A percentile compares a stretch with the other conserved stretches of the same genome.
Evolutionary conservation across 2,888 invertebrate genomes (phyloP).

Genomic region (Baronia brevicornis): DNA sequence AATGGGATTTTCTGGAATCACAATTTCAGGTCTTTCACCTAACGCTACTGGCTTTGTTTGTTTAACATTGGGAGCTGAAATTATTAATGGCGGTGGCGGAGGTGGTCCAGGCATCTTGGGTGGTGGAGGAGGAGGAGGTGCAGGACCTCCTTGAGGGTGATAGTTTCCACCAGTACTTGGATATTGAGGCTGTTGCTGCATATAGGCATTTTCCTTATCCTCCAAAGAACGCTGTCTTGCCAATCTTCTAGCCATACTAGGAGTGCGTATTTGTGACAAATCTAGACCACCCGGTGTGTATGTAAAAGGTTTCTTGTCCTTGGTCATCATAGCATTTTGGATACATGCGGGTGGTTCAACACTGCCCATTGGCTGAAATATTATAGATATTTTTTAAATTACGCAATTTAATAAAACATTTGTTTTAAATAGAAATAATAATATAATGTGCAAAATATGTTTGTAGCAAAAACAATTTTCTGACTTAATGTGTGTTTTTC

Average conservation of each 20-base stretch:
- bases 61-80: constrained; percentile 61
- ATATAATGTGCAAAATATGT: too few relatives aligned
- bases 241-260: constrained; percentile 89
- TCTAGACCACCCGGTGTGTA: constrained; percentile 96
- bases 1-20: constrained; percentile 84
- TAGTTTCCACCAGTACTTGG: constrained; percentile 32
- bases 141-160: constrained; percentile 47
- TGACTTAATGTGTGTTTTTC: too few relatives aligned
- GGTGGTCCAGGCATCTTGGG: constrained; percentile 67
- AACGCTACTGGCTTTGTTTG: constrained; percentile 70
- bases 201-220: constrained; percentile 67
- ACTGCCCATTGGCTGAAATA: constrained; percentile 62
- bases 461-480: too few relatives aligned
- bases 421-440: background rate
- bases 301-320: constrained; percentile 97
- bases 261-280: constrained; percentile 91
- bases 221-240: constrained; percentile 78
- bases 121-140: constrained; percentile 63
- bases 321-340: constrained; percentile 95
- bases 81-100: constrained; percentile 78
- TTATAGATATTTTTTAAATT: constrained; percentile 16
- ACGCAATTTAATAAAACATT: background rate
- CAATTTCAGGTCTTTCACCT: constrained; percentile 82
- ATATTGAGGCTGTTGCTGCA: constrained; percentile 30
- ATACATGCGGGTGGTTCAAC: constrained; percentile 90